Evolutionary conservation across 2,113 vertebrate species (phyloP), one percentile per base, ranked within the genome.

Genomic region (Chionomys nivalis): DNA sequence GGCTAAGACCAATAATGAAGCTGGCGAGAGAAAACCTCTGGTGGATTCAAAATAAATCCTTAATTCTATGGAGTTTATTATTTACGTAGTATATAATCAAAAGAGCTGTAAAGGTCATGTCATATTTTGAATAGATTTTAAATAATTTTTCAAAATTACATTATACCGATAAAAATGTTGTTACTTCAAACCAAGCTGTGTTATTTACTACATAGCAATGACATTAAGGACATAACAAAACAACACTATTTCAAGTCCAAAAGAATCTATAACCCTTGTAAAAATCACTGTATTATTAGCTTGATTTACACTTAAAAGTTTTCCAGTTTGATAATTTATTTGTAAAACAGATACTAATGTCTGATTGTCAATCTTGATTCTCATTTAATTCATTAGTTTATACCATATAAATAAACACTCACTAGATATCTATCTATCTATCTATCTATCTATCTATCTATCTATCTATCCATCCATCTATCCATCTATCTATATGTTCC

Each of bases 41-140:
- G 10, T 68, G 14, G 42, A 7, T 73, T 89, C 78, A 91, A 95
- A 5, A 14, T 87, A 79, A 16, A 0, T 76, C 33, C 1, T 47
- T 5, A 82, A 93, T 68, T 68, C n/a, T n/a, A 95, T 55, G 91
- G 94, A 31, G 79, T 81, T 52, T 72, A 89, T 63, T 87, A 68
- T 42, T 87, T 92, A n/a, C n/a, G 87, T 65, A 73, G 1, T 66
- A 4, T 47, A 72, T 39, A 63, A 33, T 23, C 26, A 63, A 91
- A 78, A 78, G 4, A 79, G 2, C 5, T 75, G 3, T 28, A 79
- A 66, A n/a, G 83, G 83, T 16, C 7, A 87, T 6, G 2, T 55
- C 36, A n/a, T 7, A 4, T 49, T 94, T 82, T 61, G 58, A 92
- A n/a, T 68, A 1, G 55, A 55, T 82, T 26, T 61, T 58, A 58